A percentile compares a stretch with the other conserved stretches of the same genome.
Evolutionary conservation across 2,888 invertebrate species (phyloP).

Genomic region (Nomada fucata): DNA sequence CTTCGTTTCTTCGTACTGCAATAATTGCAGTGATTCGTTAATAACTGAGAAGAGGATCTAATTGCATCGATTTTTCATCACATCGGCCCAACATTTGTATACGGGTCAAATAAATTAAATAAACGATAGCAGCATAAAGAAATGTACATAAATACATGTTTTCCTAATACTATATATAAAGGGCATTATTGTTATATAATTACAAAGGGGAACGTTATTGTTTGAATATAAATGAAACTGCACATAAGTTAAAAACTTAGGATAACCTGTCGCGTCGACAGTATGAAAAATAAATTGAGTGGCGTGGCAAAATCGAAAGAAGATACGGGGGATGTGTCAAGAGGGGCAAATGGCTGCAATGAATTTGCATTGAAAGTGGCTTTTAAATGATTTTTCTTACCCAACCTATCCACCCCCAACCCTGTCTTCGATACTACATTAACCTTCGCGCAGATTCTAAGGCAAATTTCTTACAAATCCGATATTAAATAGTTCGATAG

Average conservation of each 20-base stretch:
- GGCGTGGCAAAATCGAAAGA: constrained; percentile 56
- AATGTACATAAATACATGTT: no score
- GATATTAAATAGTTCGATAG: constrained; percentile 72
- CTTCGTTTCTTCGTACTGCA: no score
- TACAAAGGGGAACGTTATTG: neutral
- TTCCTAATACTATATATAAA: no score
- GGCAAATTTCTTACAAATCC: constrained; percentile 76
- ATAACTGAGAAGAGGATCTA: no score
- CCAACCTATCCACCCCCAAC: constrained; percentile 2
- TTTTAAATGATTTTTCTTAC: constrained; percentile 77
- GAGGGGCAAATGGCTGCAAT: constrained; percentile 70
- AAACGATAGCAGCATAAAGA: no score
- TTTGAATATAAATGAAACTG: neutral
- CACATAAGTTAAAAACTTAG: neutral
- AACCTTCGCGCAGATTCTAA: constrained; percentile 73
- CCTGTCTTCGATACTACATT: constrained; percentile 34
- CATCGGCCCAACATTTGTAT: no score
- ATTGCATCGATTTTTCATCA: no score
- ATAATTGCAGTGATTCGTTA: no score
- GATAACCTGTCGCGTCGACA: constrained; percentile 55
- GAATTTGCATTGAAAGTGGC: constrained; percentile 83
- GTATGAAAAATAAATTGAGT: constrained; percentile 74
- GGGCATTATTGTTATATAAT: no score
- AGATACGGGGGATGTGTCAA: constrained; percentile 41
- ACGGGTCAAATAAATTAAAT: no score